Evolutionary conservation across 2,797 vertebrate genomes (phyloP).

Genomic region (Erethizon dorsatum): DNA sequence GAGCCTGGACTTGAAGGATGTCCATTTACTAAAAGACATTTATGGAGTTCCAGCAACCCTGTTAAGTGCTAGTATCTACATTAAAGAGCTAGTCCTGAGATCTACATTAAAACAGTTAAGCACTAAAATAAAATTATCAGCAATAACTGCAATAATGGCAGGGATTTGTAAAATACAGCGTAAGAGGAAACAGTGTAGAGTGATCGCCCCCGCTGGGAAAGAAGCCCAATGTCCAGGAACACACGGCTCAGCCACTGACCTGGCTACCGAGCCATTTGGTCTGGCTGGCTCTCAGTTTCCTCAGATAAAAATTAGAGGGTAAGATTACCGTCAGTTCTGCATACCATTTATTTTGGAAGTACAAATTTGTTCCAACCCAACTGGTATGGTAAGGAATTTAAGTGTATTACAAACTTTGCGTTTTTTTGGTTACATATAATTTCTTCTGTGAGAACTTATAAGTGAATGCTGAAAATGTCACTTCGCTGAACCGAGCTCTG

Average conservation of each 20-base stretch:
- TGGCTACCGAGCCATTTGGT: neutral
- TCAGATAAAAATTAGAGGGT: neutral
- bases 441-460: neutral
- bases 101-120: constrained; percentile 23
- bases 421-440: neutral
- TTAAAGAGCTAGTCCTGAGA: constrained; percentile 49
- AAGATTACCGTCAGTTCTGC: constrained; percentile 1
- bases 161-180: constrained; percentile 1
- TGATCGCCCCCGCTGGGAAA: neutral
- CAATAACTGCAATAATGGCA: constrained; percentile 29
- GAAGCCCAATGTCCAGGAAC: neutral
- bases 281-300: neutral
- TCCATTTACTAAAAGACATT: constrained; percentile 36
- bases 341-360: constrained; percentile 44
- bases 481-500: neutral
- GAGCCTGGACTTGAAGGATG: constrained; percentile 13
- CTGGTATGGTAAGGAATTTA: neutral
- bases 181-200: neutral
- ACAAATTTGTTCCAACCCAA: constrained; percentile 7
- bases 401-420: neutral
- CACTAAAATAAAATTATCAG: constrained; percentile 51
- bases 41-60: neutral
- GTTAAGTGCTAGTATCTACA: constrained; percentile 35
- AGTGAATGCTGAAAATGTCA: neutral
- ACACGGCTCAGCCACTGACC: neutral